A percentile compares a stretch with the other conserved stretches of the same genome.
phyloP scores from a whole-genome alignment of 2,113 vertebrate species.

The Sardina pilchardus region DNA sequence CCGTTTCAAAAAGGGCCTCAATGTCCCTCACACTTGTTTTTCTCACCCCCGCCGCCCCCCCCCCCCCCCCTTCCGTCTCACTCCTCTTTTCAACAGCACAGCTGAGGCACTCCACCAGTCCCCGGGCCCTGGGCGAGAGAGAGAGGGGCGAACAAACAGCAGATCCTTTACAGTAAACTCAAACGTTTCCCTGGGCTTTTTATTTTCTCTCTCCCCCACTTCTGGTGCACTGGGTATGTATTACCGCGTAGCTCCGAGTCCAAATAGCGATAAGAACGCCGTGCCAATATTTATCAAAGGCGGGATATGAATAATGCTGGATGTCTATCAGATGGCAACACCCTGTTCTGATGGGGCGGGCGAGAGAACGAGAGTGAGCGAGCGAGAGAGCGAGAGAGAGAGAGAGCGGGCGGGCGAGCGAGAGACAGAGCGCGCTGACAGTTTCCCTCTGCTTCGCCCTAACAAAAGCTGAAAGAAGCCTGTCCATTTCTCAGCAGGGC shows the following conservation, averaged over 20 bases:
- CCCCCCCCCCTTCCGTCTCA: constrained; percentile 8
- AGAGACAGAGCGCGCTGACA: constrained; percentile 40
- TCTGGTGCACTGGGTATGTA: not conserved
- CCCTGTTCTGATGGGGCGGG: constrained; percentile 38
- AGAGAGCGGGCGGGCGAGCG: constrained; percentile 38
- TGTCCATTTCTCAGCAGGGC: constrained; percentile 78
- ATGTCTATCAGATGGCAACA: constrained; percentile 4
- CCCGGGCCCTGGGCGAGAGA: not conserved
- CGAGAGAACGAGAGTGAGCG: constrained; percentile 43
- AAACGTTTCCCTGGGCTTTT: not conserved
- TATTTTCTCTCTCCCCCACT: no score
- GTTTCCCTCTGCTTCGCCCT: not conserved
- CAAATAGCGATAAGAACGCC: not conserved
- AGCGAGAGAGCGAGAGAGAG: constrained; percentile 48
- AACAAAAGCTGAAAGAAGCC: constrained; percentile 69
- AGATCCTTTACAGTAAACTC: constrained; percentile 14
- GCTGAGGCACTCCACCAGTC: not conserved
- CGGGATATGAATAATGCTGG: not conserved
- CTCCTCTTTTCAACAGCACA: not conserved
- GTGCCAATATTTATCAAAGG: constrained; percentile 17
- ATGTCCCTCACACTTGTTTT: not conserved
- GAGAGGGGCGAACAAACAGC: constrained; percentile 17
- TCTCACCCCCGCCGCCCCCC: no score
- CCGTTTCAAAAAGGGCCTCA: not conserved
- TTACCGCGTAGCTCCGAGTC: not conserved